Base-by-base conservation (phyloP, 2,888 invertebrate species). In the Monoplex corrugatus region DNA sequence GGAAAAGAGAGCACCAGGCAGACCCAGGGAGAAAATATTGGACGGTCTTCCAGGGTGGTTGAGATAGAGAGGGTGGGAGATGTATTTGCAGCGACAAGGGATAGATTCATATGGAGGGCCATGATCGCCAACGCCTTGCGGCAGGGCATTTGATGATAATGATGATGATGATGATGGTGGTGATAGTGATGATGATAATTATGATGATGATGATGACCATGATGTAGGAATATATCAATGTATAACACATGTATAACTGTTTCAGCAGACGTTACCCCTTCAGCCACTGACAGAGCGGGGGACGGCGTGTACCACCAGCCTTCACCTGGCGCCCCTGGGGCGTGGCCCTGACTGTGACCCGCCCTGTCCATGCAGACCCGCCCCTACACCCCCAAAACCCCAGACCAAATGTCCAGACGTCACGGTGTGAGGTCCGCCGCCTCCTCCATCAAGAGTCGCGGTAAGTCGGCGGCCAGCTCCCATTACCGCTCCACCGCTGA, bases 251-350 rank as follows among this genome's bases (percentile, higher is more conserved):
- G 28, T n/a, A 23, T n/a, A 23, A 10, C 75, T 75, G 6, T 43
- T 5, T 40, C 43, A 23, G 8, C 78, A 80, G 78, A 13, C 78
- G 28, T 43, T 80, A 28, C 50, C 50, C 6, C 50, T 13, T 23
- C 82, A 45, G 38, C 82, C 83, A 5, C 44, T 83, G 68, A 83
- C 68, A 40, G 88, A 88, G 44, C 83, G 82, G 23, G 87, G 80
- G 35, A 87, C 78, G 3, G 45, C 57, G 38, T 23, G 43, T 32
- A 50, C 87, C 80, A 16, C 87, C 28, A 38, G 75, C 57, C 45
- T 88, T 1, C 88, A 88, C 44, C 68, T 88, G 63, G 88, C 88
- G 10, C 88, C 88, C 13, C 68, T 88, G n/a, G 40, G 78, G 40
- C 16, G 57, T 8, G 28, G 6, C 19, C 28, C 78, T 1, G 40